phyloP scores from a whole-genome alignment of 2,797 vertebrate genomes.

The Phataginus tetradactyla region DNA sequence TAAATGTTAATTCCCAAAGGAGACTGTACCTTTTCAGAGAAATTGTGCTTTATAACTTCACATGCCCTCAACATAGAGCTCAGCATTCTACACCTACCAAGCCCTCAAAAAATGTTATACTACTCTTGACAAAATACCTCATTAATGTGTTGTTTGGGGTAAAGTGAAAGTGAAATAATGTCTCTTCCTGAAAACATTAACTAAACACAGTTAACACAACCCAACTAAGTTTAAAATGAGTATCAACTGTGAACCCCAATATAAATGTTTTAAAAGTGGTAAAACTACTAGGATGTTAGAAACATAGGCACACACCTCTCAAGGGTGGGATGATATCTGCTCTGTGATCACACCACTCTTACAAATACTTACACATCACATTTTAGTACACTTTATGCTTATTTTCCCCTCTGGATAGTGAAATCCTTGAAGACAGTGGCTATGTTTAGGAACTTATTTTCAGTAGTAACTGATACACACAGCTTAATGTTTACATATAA shows the following conservation, averaged over 20 bases:
- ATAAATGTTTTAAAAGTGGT: constrained; percentile 25
- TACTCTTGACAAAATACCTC: constrained; percentile 18
- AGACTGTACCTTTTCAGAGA: not conserved
- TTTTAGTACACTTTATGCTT: not conserved
- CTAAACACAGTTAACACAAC: constrained; percentile 7
- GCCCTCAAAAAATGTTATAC: not conserved
- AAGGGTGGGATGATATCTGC: not conserved
- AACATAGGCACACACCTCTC: not conserved
- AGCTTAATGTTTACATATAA: not conserved
- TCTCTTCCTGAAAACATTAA: constrained; percentile 38
- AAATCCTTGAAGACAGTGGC: constrained; percentile 21
- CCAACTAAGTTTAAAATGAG: not conserved
- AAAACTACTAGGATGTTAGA: not conserved
- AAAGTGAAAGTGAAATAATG: constrained; percentile 20
- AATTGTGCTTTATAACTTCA: not conserved
- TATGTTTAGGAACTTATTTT: not conserved
- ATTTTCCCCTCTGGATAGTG: not conserved
- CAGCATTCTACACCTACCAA: not conserved
- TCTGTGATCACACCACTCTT: constrained; percentile 2
- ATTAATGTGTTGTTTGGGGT: not conserved
- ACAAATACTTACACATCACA: not conserved
- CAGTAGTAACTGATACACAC: not conserved
- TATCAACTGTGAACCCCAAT: not conserved
- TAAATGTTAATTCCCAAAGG: not conserved
- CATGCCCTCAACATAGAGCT: not conserved